phyloP scores from a whole-genome alignment of 2,888 invertebrate species.

The Nineta flava region DNA sequence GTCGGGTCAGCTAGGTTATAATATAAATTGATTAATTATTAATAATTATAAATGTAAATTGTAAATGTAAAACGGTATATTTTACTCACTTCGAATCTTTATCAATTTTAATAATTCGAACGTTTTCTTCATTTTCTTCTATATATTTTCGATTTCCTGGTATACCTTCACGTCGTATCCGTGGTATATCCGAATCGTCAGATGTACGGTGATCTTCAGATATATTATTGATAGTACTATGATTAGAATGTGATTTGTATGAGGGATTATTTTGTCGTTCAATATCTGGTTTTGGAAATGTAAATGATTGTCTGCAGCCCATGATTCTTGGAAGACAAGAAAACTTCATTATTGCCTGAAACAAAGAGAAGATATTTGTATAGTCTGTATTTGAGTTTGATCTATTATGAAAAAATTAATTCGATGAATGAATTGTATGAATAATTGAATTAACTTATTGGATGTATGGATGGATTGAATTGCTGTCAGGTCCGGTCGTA shows the following conservation, averaged over 20 bases:
- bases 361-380: too few species aligned
- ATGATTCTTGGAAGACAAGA: background rate
- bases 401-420: too few species aligned
- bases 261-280: background rate
- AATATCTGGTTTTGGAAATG: background rate
- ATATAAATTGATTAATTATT: too few species aligned
- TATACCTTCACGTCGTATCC: background rate
- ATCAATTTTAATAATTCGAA: background rate
- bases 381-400: too few species aligned
- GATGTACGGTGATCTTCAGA: too few species aligned
- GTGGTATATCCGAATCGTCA: background rate
- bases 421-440: too few species aligned
- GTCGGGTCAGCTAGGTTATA: too few species aligned
- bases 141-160: background rate
- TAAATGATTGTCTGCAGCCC: background rate
- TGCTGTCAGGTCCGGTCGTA: too few species aligned
- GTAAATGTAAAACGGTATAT: background rate
- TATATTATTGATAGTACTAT: background rate
- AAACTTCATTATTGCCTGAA: background rate
- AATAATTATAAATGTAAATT: too few species aligned
- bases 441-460: too few species aligned
- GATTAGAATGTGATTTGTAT: background rate
- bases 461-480: too few species aligned
- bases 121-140: background rate
- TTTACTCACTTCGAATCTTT: background rate